Base-by-base conservation (phyloP, 2,113 vertebrate species). In the Microtus ochrogaster region DNA sequence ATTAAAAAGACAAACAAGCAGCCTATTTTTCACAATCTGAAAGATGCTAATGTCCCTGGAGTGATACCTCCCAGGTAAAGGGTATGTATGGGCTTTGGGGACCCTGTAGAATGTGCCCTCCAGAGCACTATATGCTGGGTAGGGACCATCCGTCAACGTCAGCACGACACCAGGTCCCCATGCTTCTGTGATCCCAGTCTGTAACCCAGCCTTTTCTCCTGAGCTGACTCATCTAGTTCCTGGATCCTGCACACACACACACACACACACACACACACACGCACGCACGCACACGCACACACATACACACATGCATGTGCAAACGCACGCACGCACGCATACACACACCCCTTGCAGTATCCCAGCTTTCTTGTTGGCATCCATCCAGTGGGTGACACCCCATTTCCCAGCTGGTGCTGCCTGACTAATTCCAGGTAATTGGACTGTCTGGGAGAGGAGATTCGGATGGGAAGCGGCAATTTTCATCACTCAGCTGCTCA, bases 21-120 rank as follows among this genome's bases (percentile, higher is more conserved):
- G 33, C n/a, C 55, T 2, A 13, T 41, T 41, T 61, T 63, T 19
- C 39, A 65, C 41, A 41, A 19, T 65, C 68, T 41, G 7, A 1
- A 52, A 72, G 41, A 36, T 52, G 12, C 66, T 3, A 1, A 10
- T 13, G 33, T 13, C 61, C n/a, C 41, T 28, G 28, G 7, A 5
- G 21, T 2, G 13, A 49, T 30, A 12, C 2, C 1, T 44, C 61
- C 17, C n/a, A 10, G 5, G 13, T 0, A 1, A n/a, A 39, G 55
- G 55, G 41, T 21, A 5, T 10, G 5, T 12, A 13, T 13, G 28
- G 44, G 14, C 49, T 5, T 8, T 0, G 39, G 36, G 33, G 84
- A 11, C 26, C 0, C 28, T 9, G 5, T 30, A 28, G 16, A 28
- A 5, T 49, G 33, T 19, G 17, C 4, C 14, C 22, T n/a, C 21